A percentile compares a stretch with the other conserved stretches of the same genome.
Conservation (phyloP, 2,888 invertebrate species). For the Sturmia bella region DNA sequence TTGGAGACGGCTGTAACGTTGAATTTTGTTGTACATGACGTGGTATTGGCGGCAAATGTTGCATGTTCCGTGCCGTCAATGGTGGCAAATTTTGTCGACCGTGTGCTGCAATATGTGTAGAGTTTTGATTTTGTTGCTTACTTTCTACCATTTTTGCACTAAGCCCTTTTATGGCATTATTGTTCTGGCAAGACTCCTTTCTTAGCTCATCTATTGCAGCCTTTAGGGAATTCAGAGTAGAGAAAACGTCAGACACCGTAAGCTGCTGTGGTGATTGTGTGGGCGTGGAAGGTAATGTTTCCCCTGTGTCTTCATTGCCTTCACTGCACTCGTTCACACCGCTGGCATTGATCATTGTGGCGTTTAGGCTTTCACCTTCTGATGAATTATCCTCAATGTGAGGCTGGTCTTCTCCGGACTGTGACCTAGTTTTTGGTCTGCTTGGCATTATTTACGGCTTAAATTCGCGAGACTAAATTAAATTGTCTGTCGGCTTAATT, state of each 20-base stretch:
- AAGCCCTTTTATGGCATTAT: not conserved
- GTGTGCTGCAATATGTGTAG: not conserved
- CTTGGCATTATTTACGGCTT: too few relatives aligned
- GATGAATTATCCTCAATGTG: too few relatives aligned
- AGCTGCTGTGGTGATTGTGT: not conserved
- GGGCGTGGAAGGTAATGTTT: not conserved
- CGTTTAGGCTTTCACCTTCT: not conserved
- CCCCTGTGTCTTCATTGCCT: not conserved
- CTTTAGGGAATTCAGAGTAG: conserved; percentile 5
- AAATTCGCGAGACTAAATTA: too few relatives aligned
- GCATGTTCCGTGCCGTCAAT: not conserved
- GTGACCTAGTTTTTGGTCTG: too few relatives aligned
- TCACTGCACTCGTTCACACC: too few relatives aligned
- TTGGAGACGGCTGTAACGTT: too few relatives aligned
- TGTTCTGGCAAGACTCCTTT: conserved; percentile 10
- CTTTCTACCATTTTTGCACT: not conserved
- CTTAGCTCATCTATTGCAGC: conserved; percentile 13
- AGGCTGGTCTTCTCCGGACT: too few relatives aligned
- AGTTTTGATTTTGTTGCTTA: not conserved
- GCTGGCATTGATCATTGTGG: not conserved
- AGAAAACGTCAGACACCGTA: not conserved
- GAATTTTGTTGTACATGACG: too few relatives aligned
- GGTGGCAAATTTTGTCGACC: not conserved
- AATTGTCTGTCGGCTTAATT: too few relatives aligned
- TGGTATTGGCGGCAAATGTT: conserved; percentile 10